phyloP scores from a whole-genome alignment of 1,140 invertebrate species.

The Scaptomyza graminum region DNA sequence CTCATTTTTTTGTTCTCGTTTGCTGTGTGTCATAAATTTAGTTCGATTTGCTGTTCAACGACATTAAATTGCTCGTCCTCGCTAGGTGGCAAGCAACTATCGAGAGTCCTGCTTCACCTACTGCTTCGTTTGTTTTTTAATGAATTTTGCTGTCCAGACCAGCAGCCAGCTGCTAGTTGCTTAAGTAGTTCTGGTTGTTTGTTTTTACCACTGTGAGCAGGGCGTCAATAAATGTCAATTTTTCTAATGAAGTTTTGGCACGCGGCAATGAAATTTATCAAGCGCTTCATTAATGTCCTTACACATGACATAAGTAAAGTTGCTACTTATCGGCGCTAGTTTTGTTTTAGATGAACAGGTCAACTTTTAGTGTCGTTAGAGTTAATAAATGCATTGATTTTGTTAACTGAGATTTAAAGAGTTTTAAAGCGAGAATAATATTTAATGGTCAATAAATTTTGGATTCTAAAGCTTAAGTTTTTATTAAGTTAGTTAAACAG shows the following conservation, averaged over 20 bases:
- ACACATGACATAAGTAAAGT: slow-evolving; percentile 19
- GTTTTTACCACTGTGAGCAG: slow-evolving; percentile 15
- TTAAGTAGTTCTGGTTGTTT: slow-evolving; percentile 55
- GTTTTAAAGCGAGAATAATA: too few relatives aligned
- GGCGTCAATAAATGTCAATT: slow-evolving; percentile 71
- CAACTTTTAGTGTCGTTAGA: background rate
- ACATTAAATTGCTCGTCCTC: slow-evolving; percentile 61
- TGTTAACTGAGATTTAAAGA: background rate
- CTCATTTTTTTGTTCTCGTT: slow-evolving; percentile 27
- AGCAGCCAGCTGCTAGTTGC: slow-evolving; percentile 18
- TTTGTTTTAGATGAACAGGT: slow-evolving; percentile 4
- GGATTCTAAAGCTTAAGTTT: too few relatives aligned
- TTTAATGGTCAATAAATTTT: too few relatives aligned
- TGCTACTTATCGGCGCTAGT: slow-evolving; percentile 15
- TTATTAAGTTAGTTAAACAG: too few relatives aligned
- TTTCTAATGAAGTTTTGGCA: slow-evolving; percentile 72
- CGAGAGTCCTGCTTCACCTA: slow-evolving; percentile 12
- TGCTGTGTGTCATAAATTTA: slow-evolving; percentile 79
- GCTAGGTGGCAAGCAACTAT: slow-evolving; percentile 27
- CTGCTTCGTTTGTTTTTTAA: slow-evolving; percentile 21
- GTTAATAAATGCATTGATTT: background rate
- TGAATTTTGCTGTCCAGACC: slow-evolving; percentile 28
- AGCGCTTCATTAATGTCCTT: slow-evolving; percentile 65
- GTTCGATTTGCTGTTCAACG: slow-evolving; percentile 81
- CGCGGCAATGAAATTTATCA: slow-evolving; percentile 72